These are phyloP conservation scores for Cremastobaeus sp. DNA, from an alignment of 2,888 invertebrate genomes.

Conservation along the genomic window DNA sequence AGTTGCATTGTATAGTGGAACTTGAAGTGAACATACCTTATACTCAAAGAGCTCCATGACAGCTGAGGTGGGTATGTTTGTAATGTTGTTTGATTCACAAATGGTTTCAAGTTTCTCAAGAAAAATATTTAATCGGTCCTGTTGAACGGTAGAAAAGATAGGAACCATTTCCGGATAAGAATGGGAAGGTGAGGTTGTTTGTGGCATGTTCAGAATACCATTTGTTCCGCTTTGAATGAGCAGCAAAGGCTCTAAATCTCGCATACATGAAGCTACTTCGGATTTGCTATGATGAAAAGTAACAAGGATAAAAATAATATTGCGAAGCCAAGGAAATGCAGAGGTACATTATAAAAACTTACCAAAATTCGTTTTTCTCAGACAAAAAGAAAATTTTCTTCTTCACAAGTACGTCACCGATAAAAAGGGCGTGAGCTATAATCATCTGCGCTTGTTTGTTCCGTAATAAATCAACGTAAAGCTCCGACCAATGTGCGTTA, in stretches of 20 bases:
- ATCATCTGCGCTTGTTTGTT: conserved; percentile 79
- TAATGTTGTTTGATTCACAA: conserved; percentile 79
- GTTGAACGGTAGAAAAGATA: conserved; percentile 78
- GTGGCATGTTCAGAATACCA: conserved; percentile 36
- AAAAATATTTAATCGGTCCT: conserved; percentile 80
- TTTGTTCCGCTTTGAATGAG: conserved; percentile 68
- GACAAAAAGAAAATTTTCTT: conserved; percentile 77
- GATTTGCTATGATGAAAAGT: conserved; percentile 61
- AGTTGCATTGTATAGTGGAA: not conserved
- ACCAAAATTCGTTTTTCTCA: conserved; percentile 26
- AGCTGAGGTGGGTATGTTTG: conserved; percentile 82
- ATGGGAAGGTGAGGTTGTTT: conserved; percentile 8
- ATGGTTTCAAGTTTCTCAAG: conserved; percentile 79
- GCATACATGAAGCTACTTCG: conserved; percentile 73
- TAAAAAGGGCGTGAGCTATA: conserved; percentile 79
- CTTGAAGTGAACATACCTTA: conserved; percentile 75
- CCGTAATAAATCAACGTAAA: conserved; percentile 77
- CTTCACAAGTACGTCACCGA: conserved; percentile 77
- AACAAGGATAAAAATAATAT: not conserved
- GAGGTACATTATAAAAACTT: conserved; percentile 11
- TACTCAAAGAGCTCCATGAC: conserved; percentile 87
- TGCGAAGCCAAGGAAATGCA: too few species aligned
- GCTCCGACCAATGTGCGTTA: conserved; percentile 78
- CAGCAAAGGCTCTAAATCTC: conserved; percentile 73
- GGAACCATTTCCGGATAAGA: conserved; percentile 71